A percentile compares a stretch with the other conserved stretches of the same genome.
Evolutionary conservation across 2,113 vertebrate species (phyloP).

Genomic region (Notechis scutatus): DNA sequence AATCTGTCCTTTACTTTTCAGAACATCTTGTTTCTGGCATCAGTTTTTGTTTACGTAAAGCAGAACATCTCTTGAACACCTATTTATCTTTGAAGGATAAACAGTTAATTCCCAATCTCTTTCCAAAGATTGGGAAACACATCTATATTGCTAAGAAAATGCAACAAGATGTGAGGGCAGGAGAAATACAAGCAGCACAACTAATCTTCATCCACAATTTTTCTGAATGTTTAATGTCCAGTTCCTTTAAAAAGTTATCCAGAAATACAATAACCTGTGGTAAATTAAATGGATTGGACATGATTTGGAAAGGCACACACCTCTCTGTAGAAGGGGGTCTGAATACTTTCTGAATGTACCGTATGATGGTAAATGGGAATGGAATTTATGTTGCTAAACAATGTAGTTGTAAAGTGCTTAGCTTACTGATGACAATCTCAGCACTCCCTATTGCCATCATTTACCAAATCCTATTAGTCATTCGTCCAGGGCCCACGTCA

Average conservation of each 20-base stretch:
- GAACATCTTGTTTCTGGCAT: conserved; percentile 5
- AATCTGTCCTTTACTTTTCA: not conserved
- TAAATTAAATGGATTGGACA: too few relatives aligned
- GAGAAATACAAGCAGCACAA: not conserved
- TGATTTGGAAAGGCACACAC: too few relatives aligned
- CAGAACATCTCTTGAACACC: conserved; percentile 4
- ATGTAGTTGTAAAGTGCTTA: not conserved
- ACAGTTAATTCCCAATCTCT: conserved; percentile 2
- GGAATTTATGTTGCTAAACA: not conserved
- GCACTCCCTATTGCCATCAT: not conserved
- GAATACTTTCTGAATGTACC: too few relatives aligned
- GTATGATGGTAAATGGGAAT: not conserved
- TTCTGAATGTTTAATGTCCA: not conserved
- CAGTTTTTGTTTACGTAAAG: not conserved
- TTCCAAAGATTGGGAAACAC: not conserved
- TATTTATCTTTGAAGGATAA: conserved; percentile 3
- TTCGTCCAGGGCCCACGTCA: not conserved
- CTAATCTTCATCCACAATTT: not conserved
- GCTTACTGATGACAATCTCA: not conserved
- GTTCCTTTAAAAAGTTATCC: not conserved
- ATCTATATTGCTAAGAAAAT: not conserved
- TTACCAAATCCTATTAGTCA: not conserved
- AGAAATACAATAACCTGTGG: not conserved
- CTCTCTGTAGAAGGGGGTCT: too few relatives aligned
- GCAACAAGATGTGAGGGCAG: not conserved